phyloP scores from a whole-genome alignment of 2,113 vertebrate species.

The Thunnus thynnus region DNA sequence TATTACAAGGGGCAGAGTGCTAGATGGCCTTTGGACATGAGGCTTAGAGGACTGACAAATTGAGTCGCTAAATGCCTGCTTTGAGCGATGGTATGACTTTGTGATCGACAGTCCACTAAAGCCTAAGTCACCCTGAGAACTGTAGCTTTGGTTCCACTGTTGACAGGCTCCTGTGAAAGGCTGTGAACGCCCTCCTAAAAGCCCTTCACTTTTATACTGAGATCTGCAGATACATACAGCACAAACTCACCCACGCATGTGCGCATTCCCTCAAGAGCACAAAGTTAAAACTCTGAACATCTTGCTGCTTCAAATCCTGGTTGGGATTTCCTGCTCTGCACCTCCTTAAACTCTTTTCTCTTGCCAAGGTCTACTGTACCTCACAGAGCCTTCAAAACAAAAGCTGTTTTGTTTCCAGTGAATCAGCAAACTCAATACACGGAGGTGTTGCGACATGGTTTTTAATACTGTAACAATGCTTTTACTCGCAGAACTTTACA shows the following conservation, averaged over 20 bases:
- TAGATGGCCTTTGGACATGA: constrained; percentile 39
- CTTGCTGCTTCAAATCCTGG: constrained; percentile 18
- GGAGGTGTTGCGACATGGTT: neutral
- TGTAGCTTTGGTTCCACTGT: neutral
- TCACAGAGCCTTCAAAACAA: constrained; percentile 17
- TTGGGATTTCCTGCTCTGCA: constrained; percentile 33
- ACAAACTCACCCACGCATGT: constrained; percentile 21
- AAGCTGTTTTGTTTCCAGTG: neutral
- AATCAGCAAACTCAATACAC: neutral
- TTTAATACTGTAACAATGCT: neutral
- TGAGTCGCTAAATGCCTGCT: constrained; percentile 52
- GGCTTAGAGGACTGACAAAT: constrained; percentile 60
- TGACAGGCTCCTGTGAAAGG: constrained; percentile 28
- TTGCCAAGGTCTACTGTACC: neutral
- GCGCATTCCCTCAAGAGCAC: constrained; percentile 1
- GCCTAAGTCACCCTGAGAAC: constrained; percentile 38
- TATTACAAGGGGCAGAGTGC: constrained; percentile 33
- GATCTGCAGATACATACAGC: constrained; percentile 6
- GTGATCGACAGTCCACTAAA: constrained; percentile 41
- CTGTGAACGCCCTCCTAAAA: constrained; percentile 15
- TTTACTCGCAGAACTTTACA: constrained; percentile 2
- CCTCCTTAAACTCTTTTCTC: neutral
- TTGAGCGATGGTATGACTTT: constrained; percentile 22
- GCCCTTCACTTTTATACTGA: constrained; percentile 22
- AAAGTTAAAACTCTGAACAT: constrained; percentile 30